These are phyloP conservation scores for Eupsilia transversa DNA, from an alignment of 2,888 invertebrate species.

Conservation along the genomic window DNA sequence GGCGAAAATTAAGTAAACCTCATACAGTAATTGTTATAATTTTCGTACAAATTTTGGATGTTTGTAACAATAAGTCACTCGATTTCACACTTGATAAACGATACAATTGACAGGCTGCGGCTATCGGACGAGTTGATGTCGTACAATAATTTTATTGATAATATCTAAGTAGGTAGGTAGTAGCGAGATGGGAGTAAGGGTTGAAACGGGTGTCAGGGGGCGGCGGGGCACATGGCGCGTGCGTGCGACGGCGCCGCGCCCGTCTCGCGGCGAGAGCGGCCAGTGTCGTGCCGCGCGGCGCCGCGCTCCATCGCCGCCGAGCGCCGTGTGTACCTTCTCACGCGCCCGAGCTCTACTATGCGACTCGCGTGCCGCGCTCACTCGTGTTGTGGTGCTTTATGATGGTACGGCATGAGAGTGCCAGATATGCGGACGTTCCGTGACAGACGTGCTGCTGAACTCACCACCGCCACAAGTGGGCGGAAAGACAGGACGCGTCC, in stretches of 20 bases:
- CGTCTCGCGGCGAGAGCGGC: constrained; percentile 76
- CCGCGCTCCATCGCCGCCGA: constrained; percentile 74
- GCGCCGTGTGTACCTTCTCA: constrained; percentile 71
- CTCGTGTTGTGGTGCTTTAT: constrained; percentile 89
- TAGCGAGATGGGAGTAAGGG: constrained; percentile 87
- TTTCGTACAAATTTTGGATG: constrained; percentile 24
- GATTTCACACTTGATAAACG: constrained; percentile 73
- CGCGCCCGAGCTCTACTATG: constrained; percentile 79
- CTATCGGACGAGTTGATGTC: constrained; percentile 82
- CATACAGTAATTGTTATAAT: constrained; percentile 18
- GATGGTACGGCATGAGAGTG: constrained; percentile 89
- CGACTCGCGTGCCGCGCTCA: constrained; percentile 84
- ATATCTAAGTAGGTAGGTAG: constrained; percentile 88
- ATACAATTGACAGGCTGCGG: constrained; percentile 80
- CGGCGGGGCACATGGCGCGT: constrained; percentile 76
- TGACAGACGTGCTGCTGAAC: constrained; percentile 80
- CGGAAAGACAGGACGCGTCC: constrained; percentile 83
- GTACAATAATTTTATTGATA: constrained; percentile 90
- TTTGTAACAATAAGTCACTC: constrained; percentile 64
- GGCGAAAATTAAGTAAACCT: background rate
- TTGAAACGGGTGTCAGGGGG: constrained; percentile 66
- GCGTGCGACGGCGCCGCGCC: constrained; percentile 84
- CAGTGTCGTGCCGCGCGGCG: constrained; percentile 83
- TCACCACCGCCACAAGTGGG: constrained; percentile 88
- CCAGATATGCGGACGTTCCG: constrained; percentile 89